Evolutionary conservation across 1,140 invertebrate genomes (phyloP).

Genomic region (Pogonomyrmex californicus): DNA sequence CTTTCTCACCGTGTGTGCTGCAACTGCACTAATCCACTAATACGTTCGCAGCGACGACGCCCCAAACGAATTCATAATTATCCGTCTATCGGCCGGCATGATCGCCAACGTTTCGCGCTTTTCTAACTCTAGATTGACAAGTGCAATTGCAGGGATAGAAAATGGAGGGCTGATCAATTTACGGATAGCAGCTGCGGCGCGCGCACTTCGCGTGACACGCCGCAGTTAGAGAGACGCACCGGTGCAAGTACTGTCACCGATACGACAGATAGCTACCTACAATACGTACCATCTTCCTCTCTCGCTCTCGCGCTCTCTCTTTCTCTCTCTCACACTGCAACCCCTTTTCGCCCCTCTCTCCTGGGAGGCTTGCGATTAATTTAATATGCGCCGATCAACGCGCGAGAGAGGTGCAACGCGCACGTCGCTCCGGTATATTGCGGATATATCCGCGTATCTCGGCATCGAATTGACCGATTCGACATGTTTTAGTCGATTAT

Average conservation of each 20-base stretch:
- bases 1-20: neutral
- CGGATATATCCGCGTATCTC: conserved; percentile 60
- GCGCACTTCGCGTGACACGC: conserved; percentile 73
- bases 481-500: conserved; percentile 74
- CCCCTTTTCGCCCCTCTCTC: neutral
- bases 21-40: neutral
- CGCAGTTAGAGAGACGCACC: conserved; percentile 56
- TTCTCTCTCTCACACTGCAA: neutral
- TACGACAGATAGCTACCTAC: conserved; percentile 55
- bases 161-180: conserved; percentile 80
- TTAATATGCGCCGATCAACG: conserved; percentile 68
- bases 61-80: conserved; percentile 50
- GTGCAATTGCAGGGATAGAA: conserved; percentile 70
- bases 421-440: conserved; percentile 57
- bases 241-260: conserved; percentile 54
- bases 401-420: conserved; percentile 55
- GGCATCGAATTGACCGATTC: conserved; percentile 70
- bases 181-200: conserved; percentile 79
- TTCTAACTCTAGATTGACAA: conserved; percentile 59
- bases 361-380: conserved; percentile 69
- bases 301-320: neutral
- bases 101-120: conserved; percentile 36
- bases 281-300: conserved; percentile 15
- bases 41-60: neutral
- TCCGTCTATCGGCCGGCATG: conserved; percentile 22